A percentile compares a stretch with the other conserved stretches of the same genome.
Conservation (phyloP, 2,113 vertebrate genomes). For the Dolichotis patagonum region DNA sequence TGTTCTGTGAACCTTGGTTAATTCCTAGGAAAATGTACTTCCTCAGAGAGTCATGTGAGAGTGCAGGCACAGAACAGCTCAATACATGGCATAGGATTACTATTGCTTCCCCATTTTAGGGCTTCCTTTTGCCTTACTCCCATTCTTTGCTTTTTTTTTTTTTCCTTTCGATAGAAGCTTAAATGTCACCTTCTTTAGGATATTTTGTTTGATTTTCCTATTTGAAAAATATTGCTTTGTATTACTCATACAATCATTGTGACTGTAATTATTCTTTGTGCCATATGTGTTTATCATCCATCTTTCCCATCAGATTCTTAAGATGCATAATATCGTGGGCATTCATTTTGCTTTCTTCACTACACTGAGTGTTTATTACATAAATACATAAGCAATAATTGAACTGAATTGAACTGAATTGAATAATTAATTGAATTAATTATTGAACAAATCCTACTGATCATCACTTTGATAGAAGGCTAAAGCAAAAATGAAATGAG, state of each 20-base stretch:
- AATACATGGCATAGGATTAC: not conserved
- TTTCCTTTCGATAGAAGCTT: not conserved
- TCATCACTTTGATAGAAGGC: not conserved
- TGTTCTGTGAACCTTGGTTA: not conserved
- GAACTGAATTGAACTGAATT: too few relatives aligned
- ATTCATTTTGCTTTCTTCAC: not conserved
- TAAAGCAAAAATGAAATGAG: not conserved
- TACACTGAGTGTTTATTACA: not conserved
- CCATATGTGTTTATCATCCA: not conserved
- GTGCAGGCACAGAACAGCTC: not conserved
- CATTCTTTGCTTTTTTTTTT: not conserved
- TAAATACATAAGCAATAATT: not conserved
- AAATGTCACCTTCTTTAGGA: not conserved
- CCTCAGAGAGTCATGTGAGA: not conserved
- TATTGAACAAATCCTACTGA: not conserved
- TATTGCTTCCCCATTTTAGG: not conserved
- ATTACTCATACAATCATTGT: too few relatives aligned
- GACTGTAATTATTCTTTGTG: not conserved
- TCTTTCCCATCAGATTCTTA: not conserved
- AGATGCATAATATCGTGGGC: not conserved
- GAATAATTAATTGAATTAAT: too few relatives aligned
- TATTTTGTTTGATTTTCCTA: not conserved
- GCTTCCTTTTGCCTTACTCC: not conserved
- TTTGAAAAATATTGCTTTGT: not conserved
- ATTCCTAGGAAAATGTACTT: not conserved